A percentile compares a stretch with the other conserved stretches of the same genome.
phyloP scores from a whole-genome alignment of 2,113 vertebrate species.

The Hemiscyllium ocellatum region DNA sequence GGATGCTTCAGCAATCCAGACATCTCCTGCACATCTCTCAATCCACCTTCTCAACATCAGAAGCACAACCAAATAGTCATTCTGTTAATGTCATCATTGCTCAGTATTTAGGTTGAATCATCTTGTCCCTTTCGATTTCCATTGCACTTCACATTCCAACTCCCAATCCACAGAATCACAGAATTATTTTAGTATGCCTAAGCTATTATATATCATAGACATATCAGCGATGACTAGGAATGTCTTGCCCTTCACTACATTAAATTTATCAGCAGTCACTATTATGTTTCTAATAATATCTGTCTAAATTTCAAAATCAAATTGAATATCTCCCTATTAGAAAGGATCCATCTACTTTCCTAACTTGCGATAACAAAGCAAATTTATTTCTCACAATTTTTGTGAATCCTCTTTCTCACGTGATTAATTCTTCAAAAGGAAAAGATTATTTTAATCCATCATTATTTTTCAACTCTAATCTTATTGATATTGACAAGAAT shows the following conservation, averaged over 20 bases:
- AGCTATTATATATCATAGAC: neutral
- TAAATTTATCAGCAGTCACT: neutral
- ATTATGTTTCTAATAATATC: neutral
- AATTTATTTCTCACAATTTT: constrained; percentile 9
- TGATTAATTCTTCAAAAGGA: neutral
- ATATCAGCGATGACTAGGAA: neutral
- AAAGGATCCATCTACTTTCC: neutral
- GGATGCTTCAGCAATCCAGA: neutral
- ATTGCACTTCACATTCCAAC: neutral
- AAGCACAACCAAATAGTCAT: neutral
- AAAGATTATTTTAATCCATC: neutral
- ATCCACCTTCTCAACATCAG: neutral
- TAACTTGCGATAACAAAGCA: neutral
- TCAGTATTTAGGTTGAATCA: neutral
- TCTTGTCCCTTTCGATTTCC: neutral
- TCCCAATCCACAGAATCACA: neutral
- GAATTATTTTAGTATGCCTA: neutral
- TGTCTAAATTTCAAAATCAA: constrained; percentile 5
- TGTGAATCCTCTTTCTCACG: neutral
- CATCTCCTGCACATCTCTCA: neutral
- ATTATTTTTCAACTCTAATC: neutral
- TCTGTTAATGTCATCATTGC: neutral
- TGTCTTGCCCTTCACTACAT: neutral
- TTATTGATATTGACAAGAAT: neutral
- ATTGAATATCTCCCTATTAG: neutral